Base-by-base conservation (phyloP, 2,888 invertebrate genomes). In the Hypselothyrea guttata region DNA sequence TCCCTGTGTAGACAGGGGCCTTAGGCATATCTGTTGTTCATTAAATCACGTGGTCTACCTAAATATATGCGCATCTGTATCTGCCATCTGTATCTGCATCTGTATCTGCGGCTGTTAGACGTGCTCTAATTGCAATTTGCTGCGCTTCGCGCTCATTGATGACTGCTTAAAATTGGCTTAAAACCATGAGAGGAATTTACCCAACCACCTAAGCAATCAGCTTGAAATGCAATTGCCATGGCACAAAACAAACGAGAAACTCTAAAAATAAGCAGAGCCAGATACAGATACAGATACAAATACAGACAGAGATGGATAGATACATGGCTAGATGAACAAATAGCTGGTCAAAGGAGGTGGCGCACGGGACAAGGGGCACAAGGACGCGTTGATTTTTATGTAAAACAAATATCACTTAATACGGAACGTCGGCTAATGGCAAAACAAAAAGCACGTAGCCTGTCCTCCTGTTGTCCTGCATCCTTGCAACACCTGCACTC, bases 391-490 rank as follows among this genome's bases (percentile, higher is more conserved):
- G 84, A 78, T 78, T 77, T 82, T 84, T 65, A 74, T 78, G 83
- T 84, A 78, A 82, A 84, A 78, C 78, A 84, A 78, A 78, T 78
- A 82, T 84, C 75, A 82, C 79, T 84, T 78, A 78, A 84, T 78
- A 70, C 76, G 66, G 55, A 12, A 31, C 30, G 41, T 49, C 27
- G 77, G 79, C 85, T 82, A 82, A 84, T 79, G 78, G 81, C 47
- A 58, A 71, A 71, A 75, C 83, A 78, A 77, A 84, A 84, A 71
- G 75, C 78, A 78, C 84, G 78, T 84, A 69, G 51, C 34, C 51
- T 44, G 18, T 34, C 11, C 8, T 49, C 28, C 11, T 22, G 34
- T 30, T 47, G 56, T 12, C 38, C 42, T 53, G n/a, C n/a, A n/a
- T n/a, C n/a, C n/a, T n/a, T n/a, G n/a, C n/a, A n/a, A n/a, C n/a